Conservation (phyloP, 2,797 vertebrate species). For the Antennarius maculatus region DNA sequence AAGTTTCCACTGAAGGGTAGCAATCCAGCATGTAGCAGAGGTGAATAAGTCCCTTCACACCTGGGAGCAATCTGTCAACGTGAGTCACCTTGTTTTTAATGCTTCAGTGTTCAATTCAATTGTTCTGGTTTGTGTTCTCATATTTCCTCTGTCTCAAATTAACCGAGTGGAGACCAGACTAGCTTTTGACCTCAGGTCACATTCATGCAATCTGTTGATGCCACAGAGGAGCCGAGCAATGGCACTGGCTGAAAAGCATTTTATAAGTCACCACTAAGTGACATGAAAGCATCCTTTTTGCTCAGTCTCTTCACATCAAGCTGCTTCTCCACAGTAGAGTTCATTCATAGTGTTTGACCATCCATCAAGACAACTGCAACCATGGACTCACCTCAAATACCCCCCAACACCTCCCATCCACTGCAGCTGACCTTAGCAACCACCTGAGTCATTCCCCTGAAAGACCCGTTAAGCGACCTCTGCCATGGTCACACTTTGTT, state of each 20-base stretch:
- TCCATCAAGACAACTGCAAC: constrained; percentile 40
- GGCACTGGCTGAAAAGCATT: constrained; percentile 50
- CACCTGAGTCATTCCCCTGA: constrained; percentile 50
- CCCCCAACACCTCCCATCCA: background rate
- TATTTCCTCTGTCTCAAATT: constrained; percentile 29
- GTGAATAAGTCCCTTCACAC: constrained; percentile 86
- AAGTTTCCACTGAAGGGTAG: constrained; percentile 59
- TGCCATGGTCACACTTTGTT: constrained; percentile 56
- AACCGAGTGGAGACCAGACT: constrained; percentile 35
- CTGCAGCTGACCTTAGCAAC: constrained; percentile 59
- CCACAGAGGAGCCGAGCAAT: constrained; percentile 70
- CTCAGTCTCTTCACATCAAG: constrained; percentile 38
- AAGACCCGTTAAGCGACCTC: constrained; percentile 55
- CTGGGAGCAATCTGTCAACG: constrained; percentile 77
- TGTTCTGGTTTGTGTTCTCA: constrained; percentile 1
- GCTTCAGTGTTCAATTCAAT: background rate
- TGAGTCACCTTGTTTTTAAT: constrained; percentile 45
- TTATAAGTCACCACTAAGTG: constrained; percentile 2
- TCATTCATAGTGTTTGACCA: constrained; percentile 39
- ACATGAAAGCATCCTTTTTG: constrained; percentile 6
- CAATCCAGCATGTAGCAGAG: constrained; percentile 83
- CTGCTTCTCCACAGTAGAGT: constrained; percentile 18
- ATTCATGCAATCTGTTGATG: constrained; percentile 73
- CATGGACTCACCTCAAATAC: constrained; percentile 55
- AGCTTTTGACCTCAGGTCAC: constrained; percentile 65